A percentile compares a stretch with the other conserved stretches of the same genome.
Conservation (phyloP, 2,113 vertebrate species). For the Aspidoscelis tigris region DNA sequence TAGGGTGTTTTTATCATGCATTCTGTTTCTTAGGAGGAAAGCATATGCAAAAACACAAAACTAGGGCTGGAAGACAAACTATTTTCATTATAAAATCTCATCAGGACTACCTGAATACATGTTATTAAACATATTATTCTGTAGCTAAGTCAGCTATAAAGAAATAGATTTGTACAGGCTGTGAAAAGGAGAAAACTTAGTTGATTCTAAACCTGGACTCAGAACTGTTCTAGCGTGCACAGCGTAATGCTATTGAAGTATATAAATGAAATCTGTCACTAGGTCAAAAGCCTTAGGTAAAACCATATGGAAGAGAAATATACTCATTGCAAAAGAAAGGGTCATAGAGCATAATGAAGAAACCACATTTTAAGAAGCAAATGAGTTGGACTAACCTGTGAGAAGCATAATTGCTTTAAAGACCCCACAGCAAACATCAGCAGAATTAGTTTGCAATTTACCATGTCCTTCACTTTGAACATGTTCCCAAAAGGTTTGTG, state of each 20-base stretch:
- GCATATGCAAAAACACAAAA: conserved; percentile 15
- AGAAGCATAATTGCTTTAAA: conserved; percentile 61
- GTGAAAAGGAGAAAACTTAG: conserved; percentile 22
- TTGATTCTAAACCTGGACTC: conserved; percentile 57
- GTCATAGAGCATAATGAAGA: conserved; percentile 44
- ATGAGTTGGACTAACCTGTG: conserved; percentile 53
- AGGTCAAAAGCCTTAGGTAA: conserved; percentile 48
- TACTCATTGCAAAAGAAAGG: conserved; percentile 22
- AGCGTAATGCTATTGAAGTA: conserved; percentile 27
- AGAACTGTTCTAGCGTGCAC: conserved; percentile 41
- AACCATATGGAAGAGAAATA: conserved; percentile 31
- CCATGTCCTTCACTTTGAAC: conserved; percentile 64
- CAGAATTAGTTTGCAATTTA: conserved; percentile 68
- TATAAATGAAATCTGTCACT: conserved; percentile 53
- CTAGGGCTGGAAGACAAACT: conserved; percentile 6
- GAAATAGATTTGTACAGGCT: conserved; percentile 50
- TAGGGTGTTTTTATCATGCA: conserved; percentile 2
- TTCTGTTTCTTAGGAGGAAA: conserved; percentile 27
- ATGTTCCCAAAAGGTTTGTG: conserved; percentile 54
- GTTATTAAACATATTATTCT: conserved; percentile 47
- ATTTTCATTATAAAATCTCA: conserved; percentile 12
- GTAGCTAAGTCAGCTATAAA: conserved; percentile 50
- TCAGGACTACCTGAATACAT: conserved; percentile 3
- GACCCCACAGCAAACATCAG: conserved; percentile 60
- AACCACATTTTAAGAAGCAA: conserved; percentile 62